Percentiles rank a stretch among this genome's conserved stretches.
phyloP scores from a whole-genome alignment of 2,888 invertebrate genomes.

The Chymomyza fuscimana region DNA sequence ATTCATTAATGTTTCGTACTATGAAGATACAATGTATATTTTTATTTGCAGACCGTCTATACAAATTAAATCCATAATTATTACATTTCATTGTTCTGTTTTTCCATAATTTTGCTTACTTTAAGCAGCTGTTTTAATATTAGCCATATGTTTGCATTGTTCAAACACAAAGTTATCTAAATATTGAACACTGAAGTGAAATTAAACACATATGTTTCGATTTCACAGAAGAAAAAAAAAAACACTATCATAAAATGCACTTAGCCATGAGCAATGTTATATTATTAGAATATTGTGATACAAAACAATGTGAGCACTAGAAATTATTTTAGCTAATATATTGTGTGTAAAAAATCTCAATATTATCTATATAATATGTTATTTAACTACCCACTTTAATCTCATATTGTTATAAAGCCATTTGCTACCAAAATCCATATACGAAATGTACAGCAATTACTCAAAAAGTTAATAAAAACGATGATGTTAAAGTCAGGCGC shows the following conservation, averaged over 20 bases:
- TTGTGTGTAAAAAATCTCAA: neutral
- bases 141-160: slow-evolving; percentile 30
- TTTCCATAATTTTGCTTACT: slow-evolving; percentile 10
- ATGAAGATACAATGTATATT: slow-evolving; percentile 6
- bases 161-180: neutral
- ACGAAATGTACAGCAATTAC: neutral
- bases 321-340: neutral
- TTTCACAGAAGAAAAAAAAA: neutral
- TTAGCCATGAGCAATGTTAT: neutral
- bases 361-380: neutral
- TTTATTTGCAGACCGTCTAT: neutral
- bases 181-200: neutral
- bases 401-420: neutral
- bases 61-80: neutral
- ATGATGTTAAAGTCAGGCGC: no score
- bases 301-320: neutral
- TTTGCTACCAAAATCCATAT: neutral
- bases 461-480: neutral
- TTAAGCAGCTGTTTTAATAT: slow-evolving; percentile 40
- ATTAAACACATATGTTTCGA: neutral
- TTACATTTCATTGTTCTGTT: neutral
- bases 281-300: neutral
- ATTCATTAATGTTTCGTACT: neutral
- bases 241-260: neutral
- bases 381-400: neutral